Conservation (phyloP, 2,888 invertebrate species). For the Zygaena filipendulae region DNA sequence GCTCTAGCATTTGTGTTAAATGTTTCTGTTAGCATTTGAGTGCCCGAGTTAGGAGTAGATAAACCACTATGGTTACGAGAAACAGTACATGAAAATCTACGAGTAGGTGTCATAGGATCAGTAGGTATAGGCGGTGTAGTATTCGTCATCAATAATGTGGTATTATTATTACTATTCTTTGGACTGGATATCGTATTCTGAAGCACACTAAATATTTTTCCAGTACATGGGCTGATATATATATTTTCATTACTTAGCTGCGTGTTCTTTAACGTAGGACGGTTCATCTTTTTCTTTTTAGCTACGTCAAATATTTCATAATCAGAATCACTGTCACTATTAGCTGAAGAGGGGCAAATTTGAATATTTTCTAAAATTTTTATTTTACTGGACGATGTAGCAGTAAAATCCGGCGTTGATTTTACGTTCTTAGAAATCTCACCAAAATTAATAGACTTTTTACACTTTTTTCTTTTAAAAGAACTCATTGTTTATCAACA, state of each 20-base stretch:
- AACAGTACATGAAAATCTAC: no score
- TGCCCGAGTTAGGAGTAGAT: no score
- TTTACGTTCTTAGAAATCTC: no score
- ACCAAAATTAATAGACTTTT: conserved; percentile 4
- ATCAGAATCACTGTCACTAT: conserved; percentile 11
- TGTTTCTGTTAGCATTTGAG: no score
- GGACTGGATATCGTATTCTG: conserved; percentile 11
- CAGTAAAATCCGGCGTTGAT: conserved; percentile 7
- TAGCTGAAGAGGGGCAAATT: conserved; percentile 6
- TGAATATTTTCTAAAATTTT: conserved; percentile 9
- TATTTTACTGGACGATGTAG: conserved; percentile 9
- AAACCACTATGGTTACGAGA: no score
- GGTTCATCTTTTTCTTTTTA: conserved; percentile 9
- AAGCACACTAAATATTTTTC: conserved; percentile 12
- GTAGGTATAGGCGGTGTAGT: conserved; percentile 1
- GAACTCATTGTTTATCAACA: conserved; percentile 1
- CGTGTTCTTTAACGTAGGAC: conserved; percentile 7
- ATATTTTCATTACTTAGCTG: conserved; percentile 7
- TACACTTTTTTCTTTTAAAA: conserved; percentile 3
- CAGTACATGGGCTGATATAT: conserved; percentile 8
- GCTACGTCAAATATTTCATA: conserved; percentile 9
- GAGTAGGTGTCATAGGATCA: no score
- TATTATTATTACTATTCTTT: conserved; percentile 10
- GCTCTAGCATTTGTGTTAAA: no score
- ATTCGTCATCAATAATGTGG: no score